Evolutionary conservation across 2,113 vertebrate genomes (phyloP).

Genomic region (Microcebus lehilahytsara): DNA sequence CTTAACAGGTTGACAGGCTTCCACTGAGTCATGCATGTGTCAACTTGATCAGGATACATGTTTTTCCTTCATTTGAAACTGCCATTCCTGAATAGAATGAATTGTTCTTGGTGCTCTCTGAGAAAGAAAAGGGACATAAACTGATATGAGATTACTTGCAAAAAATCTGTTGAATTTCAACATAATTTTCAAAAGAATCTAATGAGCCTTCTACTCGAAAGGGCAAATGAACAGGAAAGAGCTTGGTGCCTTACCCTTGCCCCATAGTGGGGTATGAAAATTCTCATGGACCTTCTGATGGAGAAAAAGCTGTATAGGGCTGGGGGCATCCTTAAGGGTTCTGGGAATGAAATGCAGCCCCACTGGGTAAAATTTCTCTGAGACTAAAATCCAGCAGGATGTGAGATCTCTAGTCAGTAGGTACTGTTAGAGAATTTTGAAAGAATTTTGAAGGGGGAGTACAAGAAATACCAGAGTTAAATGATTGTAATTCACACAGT

Average conservation of each 20-base stretch:
- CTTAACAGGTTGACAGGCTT: not conserved
- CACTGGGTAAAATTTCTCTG: not conserved
- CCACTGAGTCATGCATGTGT: not conserved
- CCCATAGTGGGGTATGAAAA: not conserved
- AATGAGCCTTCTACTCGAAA: not conserved
- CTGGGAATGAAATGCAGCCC: not conserved
- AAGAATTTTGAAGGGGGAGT: not conserved
- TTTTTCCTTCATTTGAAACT: not conserved
- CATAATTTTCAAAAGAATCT: not conserved
- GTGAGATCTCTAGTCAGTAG: not conserved
- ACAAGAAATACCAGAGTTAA: not conserved
- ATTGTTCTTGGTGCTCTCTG: not conserved
- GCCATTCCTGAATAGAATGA: not conserved
- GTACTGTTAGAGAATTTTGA: not conserved
- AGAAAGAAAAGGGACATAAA: not conserved
- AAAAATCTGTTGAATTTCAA: not conserved
- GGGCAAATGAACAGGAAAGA: not conserved
- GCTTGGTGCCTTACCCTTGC: not conserved
- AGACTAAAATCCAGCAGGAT: not conserved
- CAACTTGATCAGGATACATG: accelerated
- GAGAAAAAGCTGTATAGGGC: not conserved
- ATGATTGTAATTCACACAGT: not conserved
- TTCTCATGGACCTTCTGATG: not conserved
- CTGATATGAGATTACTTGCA: not conserved
- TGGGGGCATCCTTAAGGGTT: not conserved